Evolutionary conservation across 35 echinoderm and acorn worm genomes (phyloP).

Genomic region (Heliocidaris tuberculata): DNA sequence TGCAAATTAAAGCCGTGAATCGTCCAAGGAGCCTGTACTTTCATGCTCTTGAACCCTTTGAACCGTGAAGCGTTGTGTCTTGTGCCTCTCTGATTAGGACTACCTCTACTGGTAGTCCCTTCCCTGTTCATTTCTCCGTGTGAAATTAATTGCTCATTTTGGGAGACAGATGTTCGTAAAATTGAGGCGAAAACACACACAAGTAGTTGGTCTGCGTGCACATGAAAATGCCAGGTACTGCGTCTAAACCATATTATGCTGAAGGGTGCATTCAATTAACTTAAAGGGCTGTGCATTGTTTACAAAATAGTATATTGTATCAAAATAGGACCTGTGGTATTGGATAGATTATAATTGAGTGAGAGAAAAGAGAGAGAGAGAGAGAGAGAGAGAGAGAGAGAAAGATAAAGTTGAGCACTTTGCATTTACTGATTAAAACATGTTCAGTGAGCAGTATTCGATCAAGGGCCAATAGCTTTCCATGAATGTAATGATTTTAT

Average conservation of each 20-base stretch:
- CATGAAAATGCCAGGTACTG: neutral
- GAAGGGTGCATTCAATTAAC: neutral
- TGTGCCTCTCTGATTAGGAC: slow-evolving; percentile 6
- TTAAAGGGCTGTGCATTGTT: neutral
- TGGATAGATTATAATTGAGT: neutral
- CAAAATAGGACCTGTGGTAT: neutral
- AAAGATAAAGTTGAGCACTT: neutral
- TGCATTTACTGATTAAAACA: no score
- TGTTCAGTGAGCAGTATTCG: no score
- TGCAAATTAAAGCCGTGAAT: neutral
- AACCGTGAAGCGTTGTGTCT: neutral
- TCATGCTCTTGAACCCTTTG: neutral
- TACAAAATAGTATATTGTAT: neutral
- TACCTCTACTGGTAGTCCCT: neutral
- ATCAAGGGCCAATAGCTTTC: no score
- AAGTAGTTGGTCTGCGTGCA: neutral
- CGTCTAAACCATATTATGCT: neutral
- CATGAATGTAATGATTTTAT: no score
- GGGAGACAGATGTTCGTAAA: slow-evolving; percentile 7
- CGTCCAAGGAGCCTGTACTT: neutral
- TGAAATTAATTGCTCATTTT: slow-evolving; percentile 33
- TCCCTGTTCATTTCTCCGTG: neutral
- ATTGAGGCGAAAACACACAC: neutral
- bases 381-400: neutral
- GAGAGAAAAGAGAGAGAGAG: neutral